Conservation (phyloP, 2,797 vertebrate genomes). For the Emydoidea blandingii region DNA sequence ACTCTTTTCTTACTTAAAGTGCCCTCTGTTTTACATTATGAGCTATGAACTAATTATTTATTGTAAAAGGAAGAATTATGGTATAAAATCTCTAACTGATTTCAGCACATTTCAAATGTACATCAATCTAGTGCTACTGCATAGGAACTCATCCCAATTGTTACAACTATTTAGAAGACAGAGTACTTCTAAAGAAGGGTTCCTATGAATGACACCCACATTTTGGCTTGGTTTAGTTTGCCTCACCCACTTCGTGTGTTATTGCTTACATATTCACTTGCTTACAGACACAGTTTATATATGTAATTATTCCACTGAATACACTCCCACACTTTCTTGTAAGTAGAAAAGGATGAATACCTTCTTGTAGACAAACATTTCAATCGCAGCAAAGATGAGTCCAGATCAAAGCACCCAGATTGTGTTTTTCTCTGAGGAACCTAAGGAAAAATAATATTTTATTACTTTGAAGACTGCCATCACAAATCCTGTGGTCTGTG, state of each 20-base stretch:
- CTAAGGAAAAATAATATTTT: slow-evolving; percentile 79
- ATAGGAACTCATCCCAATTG: neutral
- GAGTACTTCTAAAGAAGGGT: neutral
- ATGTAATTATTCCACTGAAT: neutral
- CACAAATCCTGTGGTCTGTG: neutral
- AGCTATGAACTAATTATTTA: neutral
- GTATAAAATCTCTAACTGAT: neutral
- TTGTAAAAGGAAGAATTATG: neutral
- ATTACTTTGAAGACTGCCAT: slow-evolving; percentile 38
- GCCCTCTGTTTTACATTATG: neutral
- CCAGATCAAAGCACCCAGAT: slow-evolving; percentile 98
- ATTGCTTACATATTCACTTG: neutral
- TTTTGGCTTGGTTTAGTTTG: neutral
- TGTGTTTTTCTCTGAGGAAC: slow-evolving; percentile 97
- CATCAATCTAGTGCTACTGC: neutral
- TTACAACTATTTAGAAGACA: neutral
- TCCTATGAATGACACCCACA: neutral
- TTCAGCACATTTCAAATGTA: neutral
- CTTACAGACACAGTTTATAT: neutral
- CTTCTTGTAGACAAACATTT: slow-evolving; percentile 94
- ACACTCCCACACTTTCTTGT: slow-evolving; percentile 14
- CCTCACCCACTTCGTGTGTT: neutral
- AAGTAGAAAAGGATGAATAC: slow-evolving; percentile 77
- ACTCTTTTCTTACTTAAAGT: neutral
- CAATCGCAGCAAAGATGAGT: slow-evolving; percentile 90